Evolutionary conservation across 2,888 invertebrate species (phyloP), one percentile per base, ranked within the genome.

Genomic region (Scelioninae gen. 1): DNA sequence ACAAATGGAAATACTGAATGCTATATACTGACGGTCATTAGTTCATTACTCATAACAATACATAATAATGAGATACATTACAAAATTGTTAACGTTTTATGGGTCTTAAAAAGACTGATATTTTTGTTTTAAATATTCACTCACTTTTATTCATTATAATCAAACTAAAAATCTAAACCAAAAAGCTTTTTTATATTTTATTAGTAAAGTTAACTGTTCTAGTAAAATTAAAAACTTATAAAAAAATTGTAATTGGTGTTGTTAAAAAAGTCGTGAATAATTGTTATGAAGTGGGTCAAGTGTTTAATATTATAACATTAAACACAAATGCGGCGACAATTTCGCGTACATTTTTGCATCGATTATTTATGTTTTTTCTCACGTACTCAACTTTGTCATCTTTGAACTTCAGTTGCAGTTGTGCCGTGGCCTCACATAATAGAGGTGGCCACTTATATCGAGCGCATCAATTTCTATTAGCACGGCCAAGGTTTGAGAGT

Each of bases 401-500:
- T 83, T 83, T 78, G 75, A 78, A 78, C 82, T 75, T 79, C 56
- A 62, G 56, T 58, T 56, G 51, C 58, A 53, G 69, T 78, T 77
- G 60, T 65, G 51, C n/a, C 47, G 74, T 72, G 78, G 81, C 74
- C 75, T 77, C 56, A 62, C 38, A 29, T 62, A 74, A 56, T 62
- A 60, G 51, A 79, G 82, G 65, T 60, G 74, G 80, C 43, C 65
- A 75, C 74, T 86, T 55, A 79, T 88, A 90, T 90, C 88, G 89
- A 90, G 88, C 90, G 89, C 87, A 88, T 89, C 88, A 88, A 87
- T 83, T 78, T 77, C 88, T 88, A 90, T 90, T 90, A 90, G 89
- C 88, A 90, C 87, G 90, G 90, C 90, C 91, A 91, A 91, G 91
- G 91, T 90, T 88, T 85, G 79, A 87, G 74, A 85, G 86, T 90